Percentiles rank a stretch among this genome's conserved stretches.
These are phyloP conservation scores for Sebastes alutus DNA, from an alignment of 2,797 vertebrate genomes.

Conservation along the genomic window DNA sequence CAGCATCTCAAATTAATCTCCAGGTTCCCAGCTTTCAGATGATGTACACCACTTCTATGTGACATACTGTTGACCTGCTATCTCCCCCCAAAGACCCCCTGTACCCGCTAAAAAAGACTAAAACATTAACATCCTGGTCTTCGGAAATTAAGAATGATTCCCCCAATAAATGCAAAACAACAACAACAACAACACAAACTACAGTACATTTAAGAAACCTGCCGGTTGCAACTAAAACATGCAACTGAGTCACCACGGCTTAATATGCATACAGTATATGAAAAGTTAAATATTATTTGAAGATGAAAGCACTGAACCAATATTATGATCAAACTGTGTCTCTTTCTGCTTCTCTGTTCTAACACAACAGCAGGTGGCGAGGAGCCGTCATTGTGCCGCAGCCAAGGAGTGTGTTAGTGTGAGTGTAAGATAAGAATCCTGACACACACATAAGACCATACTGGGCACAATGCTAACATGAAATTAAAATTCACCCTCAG, in stretches of 20 bases:
- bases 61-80: too few species aligned
- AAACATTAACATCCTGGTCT: background rate
- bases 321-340: conserved; percentile 19
- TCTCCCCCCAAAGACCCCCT: too few species aligned
- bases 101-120: too few species aligned
- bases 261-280: background rate
- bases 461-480: conserved; percentile 34
- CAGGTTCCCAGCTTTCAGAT: too few species aligned
- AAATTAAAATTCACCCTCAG: conserved; percentile 66
- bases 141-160: background rate
- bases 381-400: conserved; percentile 50
- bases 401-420: conserved; percentile 57
- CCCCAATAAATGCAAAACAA: background rate
- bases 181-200: background rate
- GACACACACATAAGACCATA: conserved; percentile 38
- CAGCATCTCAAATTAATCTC: too few species aligned
- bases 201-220: background rate
- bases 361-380: conserved; percentile 61
- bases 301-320: conserved; percentile 10
- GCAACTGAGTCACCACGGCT: background rate
- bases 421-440: conserved; percentile 53
- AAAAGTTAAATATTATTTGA: conserved; percentile 10
- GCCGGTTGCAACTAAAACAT: background rate
- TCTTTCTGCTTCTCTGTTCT: conserved; percentile 36
- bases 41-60: too few species aligned